A percentile compares a stretch with the other conserved stretches of the same genome.
Evolutionary conservation across 2,797 vertebrate species (phyloP).

Genomic region (Sandelia bainsii): DNA sequence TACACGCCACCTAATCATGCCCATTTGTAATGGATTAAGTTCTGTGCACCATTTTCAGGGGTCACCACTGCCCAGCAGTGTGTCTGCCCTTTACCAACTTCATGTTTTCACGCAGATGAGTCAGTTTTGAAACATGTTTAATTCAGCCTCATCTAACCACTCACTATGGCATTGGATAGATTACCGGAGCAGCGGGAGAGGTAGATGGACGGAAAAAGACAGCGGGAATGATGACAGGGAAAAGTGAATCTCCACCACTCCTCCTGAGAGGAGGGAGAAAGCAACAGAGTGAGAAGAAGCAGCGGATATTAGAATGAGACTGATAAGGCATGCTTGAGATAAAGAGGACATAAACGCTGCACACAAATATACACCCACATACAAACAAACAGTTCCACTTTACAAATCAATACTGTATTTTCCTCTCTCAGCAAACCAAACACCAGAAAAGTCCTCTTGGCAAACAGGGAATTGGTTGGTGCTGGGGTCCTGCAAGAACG

Average conservation of each 20-base stretch:
- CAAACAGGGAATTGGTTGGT: constrained; percentile 43
- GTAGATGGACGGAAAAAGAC: constrained; percentile 39
- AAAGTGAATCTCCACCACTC: constrained; percentile 21
- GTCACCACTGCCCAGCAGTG: constrained; percentile 41
- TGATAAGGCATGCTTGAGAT: constrained; percentile 47
- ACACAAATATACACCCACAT: constrained; percentile 40
- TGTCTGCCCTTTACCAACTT: constrained; percentile 54
- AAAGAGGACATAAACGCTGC: constrained; percentile 40
- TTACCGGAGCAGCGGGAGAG: constrained; percentile 65
- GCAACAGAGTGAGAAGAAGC: constrained; percentile 8
- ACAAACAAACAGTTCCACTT: constrained; percentile 60
- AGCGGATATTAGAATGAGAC: constrained; percentile 50
- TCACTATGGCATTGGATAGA: constrained; percentile 46
- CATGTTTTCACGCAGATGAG: constrained; percentile 54
- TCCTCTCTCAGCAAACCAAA: constrained; percentile 29
- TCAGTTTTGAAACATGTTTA: constrained; percentile 65
- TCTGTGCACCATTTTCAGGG: constrained; percentile 43
- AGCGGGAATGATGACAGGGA: constrained; percentile 42
- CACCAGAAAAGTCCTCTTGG: constrained; percentile 11
- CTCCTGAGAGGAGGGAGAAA: not conserved
- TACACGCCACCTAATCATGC: constrained; percentile 9
- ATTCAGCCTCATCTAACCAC: constrained; percentile 58
- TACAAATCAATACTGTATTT: constrained; percentile 69
- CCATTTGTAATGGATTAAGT: constrained; percentile 53
- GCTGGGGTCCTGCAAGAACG: constrained; percentile 36